phyloP scores from a whole-genome alignment of 1,140 invertebrate genomes.

The Pissodes strobi region DNA sequence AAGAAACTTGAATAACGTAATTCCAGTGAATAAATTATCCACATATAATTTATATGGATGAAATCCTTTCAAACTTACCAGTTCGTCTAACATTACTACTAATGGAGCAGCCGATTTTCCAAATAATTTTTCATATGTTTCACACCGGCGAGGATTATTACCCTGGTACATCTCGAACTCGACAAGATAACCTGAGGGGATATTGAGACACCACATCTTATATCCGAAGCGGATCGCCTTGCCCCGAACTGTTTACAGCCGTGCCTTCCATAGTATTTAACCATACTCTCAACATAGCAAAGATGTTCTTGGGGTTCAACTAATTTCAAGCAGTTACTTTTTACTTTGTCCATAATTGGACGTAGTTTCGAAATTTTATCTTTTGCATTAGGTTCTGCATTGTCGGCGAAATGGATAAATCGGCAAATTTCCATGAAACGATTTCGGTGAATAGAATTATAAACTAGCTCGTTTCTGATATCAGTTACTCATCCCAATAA shows the following conservation, averaged over 20 bases:
- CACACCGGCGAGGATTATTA: neutral
- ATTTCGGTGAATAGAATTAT: neutral
- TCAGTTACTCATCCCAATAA: neutral
- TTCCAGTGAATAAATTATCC: conserved; percentile 11
- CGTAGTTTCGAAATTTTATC: no score
- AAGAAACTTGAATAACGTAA: conserved; percentile 3
- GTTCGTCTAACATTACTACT: neutral
- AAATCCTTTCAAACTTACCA: conserved; percentile 1
- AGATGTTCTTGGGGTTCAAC: neutral
- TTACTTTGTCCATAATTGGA: neutral
- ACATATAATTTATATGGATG: conserved; percentile 8
- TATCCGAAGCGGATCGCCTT: neutral
- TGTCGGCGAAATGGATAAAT: neutral
- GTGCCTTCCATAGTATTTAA: no score
- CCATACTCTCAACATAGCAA: neutral
- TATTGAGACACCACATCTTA: no score
- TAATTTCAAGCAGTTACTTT: neutral
- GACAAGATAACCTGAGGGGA: neutral
- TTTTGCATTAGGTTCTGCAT: no score
- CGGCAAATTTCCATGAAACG: neutral
- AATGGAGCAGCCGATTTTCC: no score
- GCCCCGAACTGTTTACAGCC: neutral
- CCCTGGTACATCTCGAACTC: no score
- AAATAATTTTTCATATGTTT: no score
- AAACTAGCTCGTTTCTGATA: neutral